Evolutionary conservation across 2,113 vertebrate genomes (phyloP).

Genomic region (Saiga tatarica): DNA sequence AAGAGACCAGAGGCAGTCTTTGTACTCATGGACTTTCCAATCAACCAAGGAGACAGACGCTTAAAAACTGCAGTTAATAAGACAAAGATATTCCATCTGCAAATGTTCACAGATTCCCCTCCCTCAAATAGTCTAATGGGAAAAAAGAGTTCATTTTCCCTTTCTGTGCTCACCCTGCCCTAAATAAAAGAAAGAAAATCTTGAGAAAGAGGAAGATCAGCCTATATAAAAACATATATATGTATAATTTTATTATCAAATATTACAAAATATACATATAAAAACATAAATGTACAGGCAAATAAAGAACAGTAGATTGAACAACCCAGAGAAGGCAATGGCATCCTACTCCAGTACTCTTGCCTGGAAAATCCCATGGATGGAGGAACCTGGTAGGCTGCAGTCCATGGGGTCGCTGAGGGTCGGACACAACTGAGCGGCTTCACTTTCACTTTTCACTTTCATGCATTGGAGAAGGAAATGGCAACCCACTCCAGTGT

Average conservation of each 20-base stretch:
- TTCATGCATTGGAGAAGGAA: no score
- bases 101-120: background rate
- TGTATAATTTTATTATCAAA: background rate
- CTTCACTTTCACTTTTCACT: no score
- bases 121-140: background rate
- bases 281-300: background rate
- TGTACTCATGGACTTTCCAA: background rate
- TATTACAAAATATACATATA: background rate
- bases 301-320: background rate
- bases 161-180: background rate
- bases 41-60: background rate
- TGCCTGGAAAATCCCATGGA: no score
- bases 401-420: no score
- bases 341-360: no score
- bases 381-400: no score
- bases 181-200: background rate
- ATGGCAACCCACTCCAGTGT: no score
- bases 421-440: no score
- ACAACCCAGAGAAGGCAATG: background rate
- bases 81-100: background rate
- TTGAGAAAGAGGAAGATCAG: background rate
- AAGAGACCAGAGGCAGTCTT: background rate
- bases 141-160: background rate
- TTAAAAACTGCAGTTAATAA: background rate
- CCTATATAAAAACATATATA: background rate